Conservation (phyloP, 2,113 vertebrate species). For the Pluvianellus socialis region DNA sequence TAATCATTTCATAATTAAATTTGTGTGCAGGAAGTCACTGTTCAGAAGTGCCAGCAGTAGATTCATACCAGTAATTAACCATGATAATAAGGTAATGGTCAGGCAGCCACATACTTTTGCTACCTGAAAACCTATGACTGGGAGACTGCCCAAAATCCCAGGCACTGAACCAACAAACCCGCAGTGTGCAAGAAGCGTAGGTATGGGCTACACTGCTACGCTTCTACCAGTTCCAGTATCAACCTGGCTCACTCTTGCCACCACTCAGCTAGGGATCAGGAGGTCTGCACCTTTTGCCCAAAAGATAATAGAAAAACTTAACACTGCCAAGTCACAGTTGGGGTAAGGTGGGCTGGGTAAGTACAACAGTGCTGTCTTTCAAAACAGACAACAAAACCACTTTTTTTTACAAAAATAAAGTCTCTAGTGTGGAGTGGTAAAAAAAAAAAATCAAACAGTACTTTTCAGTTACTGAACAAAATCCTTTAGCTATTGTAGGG, state of each 20-base stretch:
- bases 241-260: background rate
- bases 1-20: slow-evolving; percentile 34
- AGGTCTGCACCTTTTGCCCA: background rate
- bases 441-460: background rate
- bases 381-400: background rate
- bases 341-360: background rate
- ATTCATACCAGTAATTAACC: slow-evolving; percentile 1
- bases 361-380: background rate
- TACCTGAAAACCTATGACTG: background rate
- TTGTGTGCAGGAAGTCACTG: background rate
- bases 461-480: background rate
- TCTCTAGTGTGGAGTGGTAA: background rate
- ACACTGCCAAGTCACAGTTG: background rate
- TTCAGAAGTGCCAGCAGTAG: background rate
- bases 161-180: background rate
- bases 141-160: slow-evolving; percentile 11
- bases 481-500: background rate
- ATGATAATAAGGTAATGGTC: background rate
- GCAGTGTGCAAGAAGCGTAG: background rate
- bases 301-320: background rate
- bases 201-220: too few relatives aligned
- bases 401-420: background rate
- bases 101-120: background rate
- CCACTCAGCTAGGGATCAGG: background rate
- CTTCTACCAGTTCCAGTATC: background rate